These are phyloP conservation scores for Habropoda laboriosa DNA, from an alignment of 1,140 invertebrate genomes.

Conservation along the genomic window DNA sequence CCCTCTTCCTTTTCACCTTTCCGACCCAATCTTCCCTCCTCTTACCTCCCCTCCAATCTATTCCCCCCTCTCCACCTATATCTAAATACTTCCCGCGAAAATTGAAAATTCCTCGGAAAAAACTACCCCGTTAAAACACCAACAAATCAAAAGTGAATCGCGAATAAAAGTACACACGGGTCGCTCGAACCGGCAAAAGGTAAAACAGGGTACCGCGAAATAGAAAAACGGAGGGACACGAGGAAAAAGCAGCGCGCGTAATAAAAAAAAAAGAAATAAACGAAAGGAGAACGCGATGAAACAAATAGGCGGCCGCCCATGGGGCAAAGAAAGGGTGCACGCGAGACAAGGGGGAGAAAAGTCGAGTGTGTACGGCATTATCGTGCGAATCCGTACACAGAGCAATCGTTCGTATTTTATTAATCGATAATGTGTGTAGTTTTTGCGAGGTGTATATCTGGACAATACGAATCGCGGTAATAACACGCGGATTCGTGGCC, in stretches of 20 bases:
- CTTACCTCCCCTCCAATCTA: too few relatives aligned
- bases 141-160: background rate
- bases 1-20: too few relatives aligned
- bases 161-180: background rate
- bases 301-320: background rate
- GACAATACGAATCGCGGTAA: background rate
- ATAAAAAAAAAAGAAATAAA: too few relatives aligned
- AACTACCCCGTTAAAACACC: too few relatives aligned
- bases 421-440: background rate
- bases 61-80: too few relatives aligned
- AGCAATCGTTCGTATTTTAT: conserved; percentile 19
- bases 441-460: background rate
- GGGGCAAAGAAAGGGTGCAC: background rate
- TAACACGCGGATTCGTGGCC: background rate
- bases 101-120: too few relatives aligned
- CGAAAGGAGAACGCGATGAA: conserved; percentile 2
- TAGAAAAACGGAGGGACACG: background rate
- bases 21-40: too few relatives aligned
- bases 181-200: background rate
- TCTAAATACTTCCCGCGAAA: too few relatives aligned
- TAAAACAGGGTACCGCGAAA: background rate
- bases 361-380: background rate
- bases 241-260: background rate
- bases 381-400: background rate
- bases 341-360: background rate